Conservation (phyloP, 2,797 vertebrate genomes). For the Momotus momota region DNA sequence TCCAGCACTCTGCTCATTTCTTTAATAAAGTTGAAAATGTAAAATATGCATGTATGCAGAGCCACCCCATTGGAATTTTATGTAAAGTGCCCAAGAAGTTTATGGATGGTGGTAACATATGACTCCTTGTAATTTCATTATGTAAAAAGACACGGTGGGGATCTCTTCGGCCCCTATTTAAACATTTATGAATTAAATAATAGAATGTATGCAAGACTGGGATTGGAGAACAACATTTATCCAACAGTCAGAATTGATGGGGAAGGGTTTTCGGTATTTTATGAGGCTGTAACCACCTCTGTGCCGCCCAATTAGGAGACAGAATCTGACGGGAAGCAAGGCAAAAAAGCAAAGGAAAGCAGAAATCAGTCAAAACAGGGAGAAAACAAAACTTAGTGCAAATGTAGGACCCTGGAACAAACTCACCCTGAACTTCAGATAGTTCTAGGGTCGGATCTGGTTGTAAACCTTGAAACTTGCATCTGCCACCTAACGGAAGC, state of each 20-base stretch:
- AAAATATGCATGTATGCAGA: constrained; percentile 83
- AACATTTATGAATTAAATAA: constrained; percentile 54
- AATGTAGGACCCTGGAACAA: neutral
- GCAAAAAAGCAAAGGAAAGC: neutral
- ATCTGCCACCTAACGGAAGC: neutral
- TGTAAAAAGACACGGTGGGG: constrained; percentile 79
- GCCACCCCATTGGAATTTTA: constrained; percentile 83
- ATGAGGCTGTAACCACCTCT: neutral
- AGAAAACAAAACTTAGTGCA: neutral
- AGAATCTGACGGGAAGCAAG: neutral
- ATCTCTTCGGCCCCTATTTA: constrained; percentile 25
- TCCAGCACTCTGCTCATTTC: constrained; percentile 81
- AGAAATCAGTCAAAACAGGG: neutral
- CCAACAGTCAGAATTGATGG: neutral
- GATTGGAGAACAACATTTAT: neutral
- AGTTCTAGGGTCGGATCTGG: neutral
- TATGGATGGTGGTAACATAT: constrained; percentile 75
- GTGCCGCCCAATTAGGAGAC: neutral
- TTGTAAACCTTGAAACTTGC: accelerated
- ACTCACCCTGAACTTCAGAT: neutral
- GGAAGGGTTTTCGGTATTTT: neutral
- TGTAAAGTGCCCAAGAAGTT: constrained; percentile 85
- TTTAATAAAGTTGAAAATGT: constrained; percentile 88
- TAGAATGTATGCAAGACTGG: constrained; percentile 73
- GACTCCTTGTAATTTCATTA: constrained; percentile 87